Base-by-base conservation (phyloP, 2,113 vertebrate species). In the Chlorodrepanis virens region DNA sequence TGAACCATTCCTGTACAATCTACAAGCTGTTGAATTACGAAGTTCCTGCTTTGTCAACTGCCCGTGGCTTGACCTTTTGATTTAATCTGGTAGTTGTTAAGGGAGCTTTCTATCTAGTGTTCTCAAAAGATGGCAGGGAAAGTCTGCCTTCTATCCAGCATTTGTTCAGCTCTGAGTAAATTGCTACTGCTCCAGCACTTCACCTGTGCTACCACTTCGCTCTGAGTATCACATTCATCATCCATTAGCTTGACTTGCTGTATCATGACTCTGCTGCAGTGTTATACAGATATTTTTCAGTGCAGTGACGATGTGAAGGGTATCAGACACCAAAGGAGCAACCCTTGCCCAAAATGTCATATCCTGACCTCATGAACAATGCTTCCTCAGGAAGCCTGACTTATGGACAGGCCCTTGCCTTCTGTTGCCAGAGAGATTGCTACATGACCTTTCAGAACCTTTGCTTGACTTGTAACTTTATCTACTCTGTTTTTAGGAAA, bases 161-260 rank as follows among this genome's bases (percentile, higher is more conserved):
- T 83, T 88, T 88, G 72, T 92, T 76, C 77, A 81, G 63, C 72
- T 95, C 72, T 63, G 54, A 75, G 84, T 89, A 93, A 96, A 94
- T 82, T 78, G 77, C 39, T 95, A 47, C 60, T 89, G 60, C 77
- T 94, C 72, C 81, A 93, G 69, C 64, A 59, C 72, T 94, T 91
- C 90, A 75, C 84, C 77, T 78, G 89, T 87, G 91, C 81, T 81
- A 45, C 72, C 64, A 71, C 72, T 93, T 87, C 0, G 0, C 39
- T 95, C 77, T 50, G 59, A 87, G 42, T 57, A 78, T 63, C 72
- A 16, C 56, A 40, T 52, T 65, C 52, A 44, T 82, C 93, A 59
- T 54, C 77, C 57, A 29, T 78, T 75, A 74, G 35, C 39, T 54
- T 54, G 33, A 56, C 90, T 89, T 84, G 70, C 17, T 21, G 50